Evolutionary conservation across 2,888 invertebrate genomes (phyloP), one percentile per base, ranked within the genome.

Genomic region (Andrena trimmerana): DNA sequence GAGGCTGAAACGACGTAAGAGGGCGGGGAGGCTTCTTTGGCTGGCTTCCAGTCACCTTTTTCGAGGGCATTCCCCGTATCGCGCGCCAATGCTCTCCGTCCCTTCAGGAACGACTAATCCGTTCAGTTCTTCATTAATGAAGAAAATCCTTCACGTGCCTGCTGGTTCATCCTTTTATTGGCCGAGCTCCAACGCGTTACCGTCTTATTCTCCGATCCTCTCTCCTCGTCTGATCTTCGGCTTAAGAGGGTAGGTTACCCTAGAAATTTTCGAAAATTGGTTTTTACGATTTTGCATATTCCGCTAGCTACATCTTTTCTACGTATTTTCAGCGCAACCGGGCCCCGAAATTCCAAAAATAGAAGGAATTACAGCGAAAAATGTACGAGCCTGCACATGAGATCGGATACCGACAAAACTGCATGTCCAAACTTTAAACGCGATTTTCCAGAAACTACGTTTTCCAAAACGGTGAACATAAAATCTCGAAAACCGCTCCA

Each of bases 41-140:
- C 88, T 24, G 20, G n/a, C 63, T 48, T 86, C 88, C 88, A 87
- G 80, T 83, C 77, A 63, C 27, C 63, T 73, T 71, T 63, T 74
- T 75, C 57, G n/a, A 54, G 66, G 65, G 75, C 72, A 70, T 66
- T 77, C 78, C 52, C 62, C 20, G 69, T 81, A 72, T 70, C 68
- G 76, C 65, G 81, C 73, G 62, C 75, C 78, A 72, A 73, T 80
- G 79, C 78, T 80, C 73, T 29, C 59, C 66, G 68, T 83, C 67
- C 63, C 78, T 42, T 62, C 54, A 50, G 57, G 73, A 81, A 84
- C 85, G 70, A 77, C 85, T 86, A 86, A 86, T 85, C 85, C 76
- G 67, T 79, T 85, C 77, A 71, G 82, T 82, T 85, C 82, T 86
- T 86, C 85, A 79, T 86, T 86, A 86, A 86, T 60, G 73, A 69